A percentile compares a stretch with the other conserved stretches of the same genome.
Evolutionary conservation across 2,888 invertebrate species (phyloP).

Genomic region (Ctenicera cuprea): DNA sequence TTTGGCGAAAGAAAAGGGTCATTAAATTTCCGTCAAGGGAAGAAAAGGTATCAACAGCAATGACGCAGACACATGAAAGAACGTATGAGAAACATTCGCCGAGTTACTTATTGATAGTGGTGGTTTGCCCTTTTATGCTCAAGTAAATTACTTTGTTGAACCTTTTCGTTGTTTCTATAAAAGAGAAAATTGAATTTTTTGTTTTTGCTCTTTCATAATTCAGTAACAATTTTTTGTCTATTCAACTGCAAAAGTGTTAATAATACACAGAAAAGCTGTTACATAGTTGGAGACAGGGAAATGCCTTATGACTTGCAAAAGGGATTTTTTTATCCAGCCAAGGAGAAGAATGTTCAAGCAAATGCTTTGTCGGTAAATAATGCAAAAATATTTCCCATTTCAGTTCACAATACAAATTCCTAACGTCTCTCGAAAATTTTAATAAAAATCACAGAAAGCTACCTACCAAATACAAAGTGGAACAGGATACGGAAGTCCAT

Average conservation of each 20-base stretch:
- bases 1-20: conserved; percentile 2
- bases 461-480: not conserved
- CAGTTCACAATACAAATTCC: not conserved
- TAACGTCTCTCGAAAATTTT: not conserved
- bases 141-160: not conserved
- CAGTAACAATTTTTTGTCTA: not conserved
- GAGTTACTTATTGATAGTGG: conserved; percentile 5
- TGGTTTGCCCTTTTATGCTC: not conserved
- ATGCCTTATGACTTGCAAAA: not conserved
- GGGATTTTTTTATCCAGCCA: not conserved
- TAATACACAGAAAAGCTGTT: not conserved
- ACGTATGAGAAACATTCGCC: not conserved
- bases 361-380: conserved; percentile 6
- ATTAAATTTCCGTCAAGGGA: conserved; percentile 12
- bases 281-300: not conserved
- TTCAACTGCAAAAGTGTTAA: too few species aligned
- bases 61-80: not conserved
- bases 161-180: not conserved
- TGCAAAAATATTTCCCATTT: conserved; percentile 1
- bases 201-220: not conserved
- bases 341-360: too few species aligned
- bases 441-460: conserved; percentile 14
- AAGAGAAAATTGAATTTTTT: not conserved
- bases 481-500: conserved; percentile 6
- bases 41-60: conserved; percentile 12